These are phyloP conservation scores for Drosophila nr. perissopoda DNA, from an alignment of 2,888 invertebrate species.

Conservation along the genomic window DNA sequence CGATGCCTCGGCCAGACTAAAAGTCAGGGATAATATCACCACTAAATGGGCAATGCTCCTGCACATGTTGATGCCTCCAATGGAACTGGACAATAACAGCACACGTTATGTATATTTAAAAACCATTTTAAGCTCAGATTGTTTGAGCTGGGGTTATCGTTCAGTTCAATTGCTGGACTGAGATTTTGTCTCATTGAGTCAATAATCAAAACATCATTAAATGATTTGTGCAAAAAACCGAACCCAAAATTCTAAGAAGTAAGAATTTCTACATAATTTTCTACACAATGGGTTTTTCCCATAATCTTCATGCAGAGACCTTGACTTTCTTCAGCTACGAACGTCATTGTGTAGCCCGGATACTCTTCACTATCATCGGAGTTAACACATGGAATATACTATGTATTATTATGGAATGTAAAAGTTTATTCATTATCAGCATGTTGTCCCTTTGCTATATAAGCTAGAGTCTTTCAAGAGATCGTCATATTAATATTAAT, in stretches of 20 bases:
- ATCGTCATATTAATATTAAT: slow-evolving; percentile 8
- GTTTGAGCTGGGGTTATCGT: slow-evolving; percentile 57
- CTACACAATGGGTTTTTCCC: no score
- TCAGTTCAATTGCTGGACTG: slow-evolving; percentile 23
- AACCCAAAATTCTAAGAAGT: neutral
- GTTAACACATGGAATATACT: no score
- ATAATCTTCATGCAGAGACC: no score
- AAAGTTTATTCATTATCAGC: no score
- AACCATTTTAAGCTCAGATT: neutral
- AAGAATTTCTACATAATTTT: no score
- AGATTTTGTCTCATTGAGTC: slow-evolving; percentile 30
- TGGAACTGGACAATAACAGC: slow-evolving; percentile 45
- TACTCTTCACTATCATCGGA: no score
- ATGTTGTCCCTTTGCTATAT: slow-evolving; percentile 35
- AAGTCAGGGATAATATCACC: slow-evolving; percentile 36
- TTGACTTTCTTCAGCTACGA: no score
- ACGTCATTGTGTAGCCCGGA: neutral
- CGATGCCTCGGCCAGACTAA: slow-evolving; percentile 22
- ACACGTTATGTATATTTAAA: slow-evolving; percentile 25
- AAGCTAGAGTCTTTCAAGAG: slow-evolving; percentile 21
- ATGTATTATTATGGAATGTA: no score
- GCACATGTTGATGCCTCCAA: slow-evolving; percentile 42
- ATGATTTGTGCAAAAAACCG: slow-evolving; percentile 6
- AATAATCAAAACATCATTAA: slow-evolving; percentile 5
- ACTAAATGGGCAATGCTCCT: slow-evolving; percentile 12